phyloP scores from a whole-genome alignment of 2,113 vertebrate genomes.

The Anser cygnoides region DNA sequence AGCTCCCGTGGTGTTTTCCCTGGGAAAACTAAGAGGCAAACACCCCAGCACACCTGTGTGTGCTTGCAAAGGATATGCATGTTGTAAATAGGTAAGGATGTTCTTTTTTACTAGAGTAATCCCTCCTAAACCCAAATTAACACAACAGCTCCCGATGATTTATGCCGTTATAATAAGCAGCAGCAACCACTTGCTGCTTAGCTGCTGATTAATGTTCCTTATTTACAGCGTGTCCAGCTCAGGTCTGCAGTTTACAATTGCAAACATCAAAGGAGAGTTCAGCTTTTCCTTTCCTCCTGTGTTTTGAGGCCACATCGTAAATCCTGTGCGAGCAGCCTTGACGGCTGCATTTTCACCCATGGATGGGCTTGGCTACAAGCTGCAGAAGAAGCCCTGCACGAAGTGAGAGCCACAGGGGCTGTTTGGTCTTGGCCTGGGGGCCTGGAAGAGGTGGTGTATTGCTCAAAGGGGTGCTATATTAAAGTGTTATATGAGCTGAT shows the following conservation, averaged over 20 bases:
- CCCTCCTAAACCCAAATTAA: conserved; percentile 57
- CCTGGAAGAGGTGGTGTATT: background rate
- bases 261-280: conserved; percentile 34
- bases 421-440: background rate
- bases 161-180: conserved; percentile 60
- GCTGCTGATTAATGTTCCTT: conserved; percentile 59
- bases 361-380: background rate
- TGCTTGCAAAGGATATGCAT: background rate
- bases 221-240: conserved; percentile 34
- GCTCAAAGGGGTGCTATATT: background rate
- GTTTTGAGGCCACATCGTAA: background rate
- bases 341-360: background rate
- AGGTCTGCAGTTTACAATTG: conserved; percentile 48
- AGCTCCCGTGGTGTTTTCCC: background rate
- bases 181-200: background rate
- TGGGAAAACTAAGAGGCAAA: background rate
- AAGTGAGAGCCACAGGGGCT: accelerated
- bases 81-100: background rate
- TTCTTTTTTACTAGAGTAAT: conserved; percentile 6
- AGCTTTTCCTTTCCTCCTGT: background rate
- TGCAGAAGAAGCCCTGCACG: background rate
- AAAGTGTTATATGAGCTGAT: background rate
- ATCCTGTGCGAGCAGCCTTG: background rate
- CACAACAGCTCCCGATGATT: conserved; percentile 30
- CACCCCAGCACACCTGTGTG: background rate